phyloP scores from a whole-genome alignment of 2,113 vertebrate genomes.

The Corythornis cristatus region DNA sequence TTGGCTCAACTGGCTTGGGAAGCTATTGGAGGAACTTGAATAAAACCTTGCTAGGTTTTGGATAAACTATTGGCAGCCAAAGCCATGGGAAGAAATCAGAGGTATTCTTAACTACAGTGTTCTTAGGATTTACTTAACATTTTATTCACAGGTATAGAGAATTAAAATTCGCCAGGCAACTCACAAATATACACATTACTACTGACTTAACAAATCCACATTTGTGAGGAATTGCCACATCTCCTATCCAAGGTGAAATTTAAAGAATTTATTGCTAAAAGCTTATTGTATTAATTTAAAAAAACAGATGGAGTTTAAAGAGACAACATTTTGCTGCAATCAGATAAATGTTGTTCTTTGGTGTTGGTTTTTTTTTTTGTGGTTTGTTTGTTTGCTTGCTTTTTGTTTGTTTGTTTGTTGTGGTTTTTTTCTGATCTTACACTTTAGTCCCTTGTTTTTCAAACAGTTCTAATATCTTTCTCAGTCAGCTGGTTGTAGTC shows the following conservation, averaged over 20 bases:
- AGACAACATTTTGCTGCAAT: neutral
- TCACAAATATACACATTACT: neutral
- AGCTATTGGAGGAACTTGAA: neutral
- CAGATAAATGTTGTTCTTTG: neutral
- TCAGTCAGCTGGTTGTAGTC: neutral
- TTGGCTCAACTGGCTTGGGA: neutral
- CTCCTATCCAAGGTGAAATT: neutral
- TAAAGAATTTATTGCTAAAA: neutral
- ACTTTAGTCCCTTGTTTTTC: neutral
- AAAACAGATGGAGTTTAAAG: neutral
- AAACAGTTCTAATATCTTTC: neutral
- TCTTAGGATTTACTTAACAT: neutral
- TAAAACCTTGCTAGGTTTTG: neutral
- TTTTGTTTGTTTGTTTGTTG: neutral
- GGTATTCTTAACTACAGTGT: neutral
- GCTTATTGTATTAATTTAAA: neutral
- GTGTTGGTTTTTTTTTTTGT: no score
- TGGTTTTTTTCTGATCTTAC: neutral
- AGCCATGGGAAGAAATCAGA: neutral
- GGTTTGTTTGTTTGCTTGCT: neutral
- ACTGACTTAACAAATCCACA: neutral
- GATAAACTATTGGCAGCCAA: neutral
- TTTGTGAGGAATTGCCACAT: neutral
- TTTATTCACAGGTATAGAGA: neutral
- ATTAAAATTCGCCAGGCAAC: neutral